A percentile compares a stretch with the other conserved stretches of the same genome.
These are phyloP conservation scores for Aegithalos caudatus DNA, from an alignment of 2,113 vertebrate species.

Conservation along the genomic window DNA sequence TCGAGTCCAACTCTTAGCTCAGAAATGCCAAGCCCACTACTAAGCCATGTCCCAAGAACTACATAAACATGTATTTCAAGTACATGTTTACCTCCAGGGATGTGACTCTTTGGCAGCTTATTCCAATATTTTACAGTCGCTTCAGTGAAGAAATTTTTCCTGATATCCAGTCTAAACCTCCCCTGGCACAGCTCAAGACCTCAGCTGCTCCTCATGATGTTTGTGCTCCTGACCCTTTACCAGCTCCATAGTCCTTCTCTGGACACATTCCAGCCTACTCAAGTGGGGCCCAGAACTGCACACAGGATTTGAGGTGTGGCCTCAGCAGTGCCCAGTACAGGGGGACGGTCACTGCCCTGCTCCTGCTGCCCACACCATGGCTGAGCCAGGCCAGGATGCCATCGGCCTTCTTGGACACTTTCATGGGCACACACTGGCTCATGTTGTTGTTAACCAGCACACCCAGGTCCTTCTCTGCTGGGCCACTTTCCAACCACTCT, in stretches of 20 bases:
- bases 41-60: neutral
- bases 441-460: fast-evolving
- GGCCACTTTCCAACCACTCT: neutral
- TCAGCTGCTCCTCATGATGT: neutral
- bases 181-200: neutral
- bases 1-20: neutral
- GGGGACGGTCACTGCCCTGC: fast-evolving
- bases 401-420: neutral
- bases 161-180: neutral
- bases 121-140: neutral
- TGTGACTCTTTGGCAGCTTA: neutral
- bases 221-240: fast-evolving
- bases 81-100: neutral
- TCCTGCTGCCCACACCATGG: neutral
- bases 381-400: neutral
- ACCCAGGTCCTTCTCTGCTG: neutral
- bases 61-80: neutral
- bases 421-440: fast-evolving
- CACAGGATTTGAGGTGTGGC: fast-evolving
- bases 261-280: neutral
- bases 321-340: neutral
- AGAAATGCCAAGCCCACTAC: too few species aligned
- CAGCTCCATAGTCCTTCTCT: neutral
- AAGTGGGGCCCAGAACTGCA: neutral
- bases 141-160: neutral